Percentiles rank a stretch among this genome's conserved stretches.
phyloP scores from a whole-genome alignment of 2,888 invertebrate species.

The Sialis lutaria region DNA sequence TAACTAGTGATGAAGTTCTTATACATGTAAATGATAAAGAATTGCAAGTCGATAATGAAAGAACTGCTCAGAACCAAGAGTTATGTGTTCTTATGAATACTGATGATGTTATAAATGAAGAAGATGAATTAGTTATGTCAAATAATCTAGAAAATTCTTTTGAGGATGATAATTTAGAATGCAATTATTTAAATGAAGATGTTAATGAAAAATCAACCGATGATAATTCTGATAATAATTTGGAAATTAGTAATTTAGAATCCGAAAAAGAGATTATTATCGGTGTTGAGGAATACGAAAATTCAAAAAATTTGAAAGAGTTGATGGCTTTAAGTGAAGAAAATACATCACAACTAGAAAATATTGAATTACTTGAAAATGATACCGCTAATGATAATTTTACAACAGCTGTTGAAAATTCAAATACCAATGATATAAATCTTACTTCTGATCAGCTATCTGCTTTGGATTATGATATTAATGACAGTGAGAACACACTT shows the following conservation, averaged over 20 bases:
- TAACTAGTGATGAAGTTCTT: neutral
- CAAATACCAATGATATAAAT: neutral
- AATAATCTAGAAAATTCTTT: no score
- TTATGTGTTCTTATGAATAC: neutral
- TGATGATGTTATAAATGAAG: no score
- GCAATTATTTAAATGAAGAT: neutral
- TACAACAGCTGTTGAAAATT: neutral
- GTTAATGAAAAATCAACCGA: neutral
- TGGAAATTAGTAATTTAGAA: neutral
- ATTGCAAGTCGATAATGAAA: neutral
- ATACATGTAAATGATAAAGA: neutral
- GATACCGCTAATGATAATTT: no score
- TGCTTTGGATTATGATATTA: neutral
- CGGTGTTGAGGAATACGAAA: neutral
- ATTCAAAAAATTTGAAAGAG: neutral
- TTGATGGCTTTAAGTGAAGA: neutral
- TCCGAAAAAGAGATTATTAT: neutral
- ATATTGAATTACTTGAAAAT: neutral
- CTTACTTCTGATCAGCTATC: neutral
- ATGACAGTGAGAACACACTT: neutral
- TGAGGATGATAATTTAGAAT: neutral
- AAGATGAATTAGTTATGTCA: no score
- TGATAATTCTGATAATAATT: neutral
- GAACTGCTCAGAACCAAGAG: neutral
- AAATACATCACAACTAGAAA: neutral